Percentiles rank a stretch among this genome's conserved stretches.
Evolutionary conservation across 1,140 invertebrate species (phyloP).

Genomic region (Drosophila bocqueti): DNA sequence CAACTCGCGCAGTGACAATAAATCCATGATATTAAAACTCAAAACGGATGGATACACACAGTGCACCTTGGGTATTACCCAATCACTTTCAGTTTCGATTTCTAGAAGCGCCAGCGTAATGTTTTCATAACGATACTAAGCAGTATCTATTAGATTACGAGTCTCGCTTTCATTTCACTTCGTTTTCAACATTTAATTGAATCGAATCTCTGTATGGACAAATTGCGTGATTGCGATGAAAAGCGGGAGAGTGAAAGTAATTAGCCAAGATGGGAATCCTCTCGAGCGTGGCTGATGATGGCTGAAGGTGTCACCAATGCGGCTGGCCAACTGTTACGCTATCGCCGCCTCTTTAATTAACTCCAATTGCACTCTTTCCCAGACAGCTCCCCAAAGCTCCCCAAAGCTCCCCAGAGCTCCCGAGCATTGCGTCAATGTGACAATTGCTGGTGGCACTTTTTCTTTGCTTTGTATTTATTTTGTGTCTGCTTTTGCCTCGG

Average conservation of each 20-base stretch:
- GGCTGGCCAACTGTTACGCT: constrained; percentile 54
- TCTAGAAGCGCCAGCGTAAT: constrained; percentile 48
- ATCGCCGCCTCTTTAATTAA: constrained; percentile 72
- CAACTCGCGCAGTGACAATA: constrained; percentile 44
- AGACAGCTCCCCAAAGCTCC: constrained; percentile 5
- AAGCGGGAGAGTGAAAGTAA: constrained; percentile 70
- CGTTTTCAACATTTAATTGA: constrained; percentile 43
- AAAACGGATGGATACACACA: constrained; percentile 38
- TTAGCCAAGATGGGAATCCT: constrained; percentile 54
- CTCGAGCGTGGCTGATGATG: constrained; percentile 28
- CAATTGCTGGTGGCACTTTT: constrained; percentile 74
- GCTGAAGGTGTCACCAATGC: constrained; percentile 54
- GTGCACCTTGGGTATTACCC: constrained; percentile 14
- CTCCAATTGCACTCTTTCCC: constrained; percentile 62
- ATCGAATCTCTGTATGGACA: constrained; percentile 49
- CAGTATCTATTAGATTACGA: constrained; percentile 52
- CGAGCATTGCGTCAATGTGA: constrained; percentile 74
- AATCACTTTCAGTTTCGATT: constrained; percentile 67
- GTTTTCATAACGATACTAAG: constrained; percentile 29
- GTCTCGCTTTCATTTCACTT: constrained; percentile 61
- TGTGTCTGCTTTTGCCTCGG: constrained; percentile 1
- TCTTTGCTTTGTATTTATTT: constrained; percentile 30
- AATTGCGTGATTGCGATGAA: constrained; percentile 58
- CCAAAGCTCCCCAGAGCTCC: constrained; percentile 3
- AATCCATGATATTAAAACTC: constrained; percentile 25